Evolutionary conservation across 2,113 vertebrate genomes (phyloP).

Genomic region (Eulemur macaco): DNA sequence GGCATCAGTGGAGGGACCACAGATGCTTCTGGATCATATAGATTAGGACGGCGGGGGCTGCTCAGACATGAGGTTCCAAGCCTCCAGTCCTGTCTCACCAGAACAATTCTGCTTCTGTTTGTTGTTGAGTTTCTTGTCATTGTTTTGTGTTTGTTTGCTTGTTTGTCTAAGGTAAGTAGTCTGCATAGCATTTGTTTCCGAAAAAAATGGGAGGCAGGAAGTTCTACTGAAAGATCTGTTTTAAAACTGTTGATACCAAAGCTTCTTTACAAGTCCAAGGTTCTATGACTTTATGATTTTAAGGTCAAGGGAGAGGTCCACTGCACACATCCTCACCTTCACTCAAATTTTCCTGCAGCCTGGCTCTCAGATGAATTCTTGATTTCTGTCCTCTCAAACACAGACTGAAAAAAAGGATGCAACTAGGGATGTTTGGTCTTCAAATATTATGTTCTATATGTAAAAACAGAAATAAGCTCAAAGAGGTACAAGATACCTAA

Average conservation of each 20-base stretch:
- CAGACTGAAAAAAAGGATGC: background rate
- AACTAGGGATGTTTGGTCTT: background rate
- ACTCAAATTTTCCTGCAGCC: background rate
- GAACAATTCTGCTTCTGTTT: background rate
- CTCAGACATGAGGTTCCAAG: background rate
- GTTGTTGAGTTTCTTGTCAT: background rate
- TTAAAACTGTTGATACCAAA: background rate
- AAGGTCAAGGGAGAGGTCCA: background rate
- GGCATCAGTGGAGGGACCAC: background rate
- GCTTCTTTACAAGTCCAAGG: background rate
- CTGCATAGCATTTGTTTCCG: background rate
- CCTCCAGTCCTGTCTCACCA: background rate
- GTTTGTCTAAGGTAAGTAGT: background rate
- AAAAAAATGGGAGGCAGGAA: background rate
- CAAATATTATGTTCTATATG: background rate
- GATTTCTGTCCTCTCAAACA: background rate
- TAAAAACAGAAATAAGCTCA: background rate
- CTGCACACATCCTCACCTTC: background rate
- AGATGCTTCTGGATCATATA: fast-evolving
- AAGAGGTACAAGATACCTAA: background rate
- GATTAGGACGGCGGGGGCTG: fast-evolving
- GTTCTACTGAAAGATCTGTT: background rate
- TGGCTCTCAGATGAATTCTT: background rate
- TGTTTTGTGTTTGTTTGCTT: background rate
- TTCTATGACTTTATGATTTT: background rate